A percentile compares a stretch with the other conserved stretches of the same genome.
phyloP scores from a whole-genome alignment of 2,113 vertebrate species.

The Heterotis niloticus region DNA sequence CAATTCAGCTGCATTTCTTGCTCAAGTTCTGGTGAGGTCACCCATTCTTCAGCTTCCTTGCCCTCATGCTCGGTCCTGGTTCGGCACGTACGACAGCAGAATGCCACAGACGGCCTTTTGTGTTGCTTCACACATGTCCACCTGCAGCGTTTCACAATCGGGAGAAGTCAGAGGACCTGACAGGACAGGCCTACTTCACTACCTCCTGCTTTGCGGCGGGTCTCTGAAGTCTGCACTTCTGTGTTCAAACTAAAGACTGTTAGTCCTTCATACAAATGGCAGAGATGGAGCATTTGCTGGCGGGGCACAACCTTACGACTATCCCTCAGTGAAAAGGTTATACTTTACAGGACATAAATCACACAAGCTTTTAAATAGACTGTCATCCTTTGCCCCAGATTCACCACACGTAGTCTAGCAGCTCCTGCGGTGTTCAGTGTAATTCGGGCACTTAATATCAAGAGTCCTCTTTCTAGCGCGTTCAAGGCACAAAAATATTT shows the following conservation, averaged over 20 bases:
- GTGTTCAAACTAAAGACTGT: background rate
- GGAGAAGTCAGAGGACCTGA: background rate
- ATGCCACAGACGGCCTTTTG: background rate
- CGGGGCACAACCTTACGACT: background rate
- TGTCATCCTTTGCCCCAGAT: background rate
- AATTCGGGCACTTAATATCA: no score
- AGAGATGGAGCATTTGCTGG: background rate
- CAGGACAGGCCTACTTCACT: background rate
- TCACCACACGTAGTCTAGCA: background rate
- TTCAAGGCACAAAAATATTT: no score
- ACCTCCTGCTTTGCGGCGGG: background rate
- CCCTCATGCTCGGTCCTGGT: background rate
- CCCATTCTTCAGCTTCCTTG: background rate
- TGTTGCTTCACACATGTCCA: background rate
- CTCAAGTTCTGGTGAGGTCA: background rate
- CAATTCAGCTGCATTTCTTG: no score
- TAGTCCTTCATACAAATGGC: slow-evolving; percentile 3
- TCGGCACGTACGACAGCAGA: background rate
- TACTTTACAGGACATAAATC: background rate
- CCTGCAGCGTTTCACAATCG: background rate
- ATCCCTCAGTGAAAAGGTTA: slow-evolving; percentile 7
- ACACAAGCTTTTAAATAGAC: background rate
- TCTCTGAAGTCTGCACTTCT: background rate
- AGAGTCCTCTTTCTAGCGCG: no score
- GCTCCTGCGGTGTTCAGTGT: no score